Conservation (phyloP, 1,140 invertebrate species). For the Hypothenemus hampei region DNA sequence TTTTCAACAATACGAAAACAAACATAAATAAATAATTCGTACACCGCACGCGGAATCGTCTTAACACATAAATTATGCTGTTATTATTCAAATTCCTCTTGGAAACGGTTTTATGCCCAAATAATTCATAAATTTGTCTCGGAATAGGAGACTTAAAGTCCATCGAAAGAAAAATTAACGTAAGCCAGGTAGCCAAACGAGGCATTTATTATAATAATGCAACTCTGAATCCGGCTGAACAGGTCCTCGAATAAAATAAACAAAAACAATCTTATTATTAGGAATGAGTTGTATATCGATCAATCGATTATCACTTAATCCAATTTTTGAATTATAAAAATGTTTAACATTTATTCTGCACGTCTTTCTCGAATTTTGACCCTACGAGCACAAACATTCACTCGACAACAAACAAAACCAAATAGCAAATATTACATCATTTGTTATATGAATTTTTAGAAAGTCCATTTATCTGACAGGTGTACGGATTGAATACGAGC, state of each 20-base stretch:
- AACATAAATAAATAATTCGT: not conserved
- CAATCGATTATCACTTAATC: no score
- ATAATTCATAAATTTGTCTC: slow-evolving; percentile 27
- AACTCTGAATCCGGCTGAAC: slow-evolving; percentile 13
- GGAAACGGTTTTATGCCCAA: slow-evolving; percentile 19
- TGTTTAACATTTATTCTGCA: not conserved
- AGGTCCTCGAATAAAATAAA: slow-evolving; percentile 18
- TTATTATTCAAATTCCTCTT: slow-evolving; percentile 18
- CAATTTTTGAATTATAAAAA: not conserved
- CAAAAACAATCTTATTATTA: no score
- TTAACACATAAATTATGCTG: slow-evolving; percentile 11
- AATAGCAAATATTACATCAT: slow-evolving; percentile 12
- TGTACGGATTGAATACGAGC: slow-evolving; percentile 8
- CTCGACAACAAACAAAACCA: not conserved
- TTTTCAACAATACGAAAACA: no score
- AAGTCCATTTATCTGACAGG: slow-evolving; percentile 21
- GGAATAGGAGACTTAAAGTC: slow-evolving; percentile 20
- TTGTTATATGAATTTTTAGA: slow-evolving; percentile 20
- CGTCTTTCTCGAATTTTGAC: not conserved
- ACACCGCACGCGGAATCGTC: slow-evolving; percentile 3
- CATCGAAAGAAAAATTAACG: slow-evolving; percentile 19
- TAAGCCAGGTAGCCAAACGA: slow-evolving; percentile 25
- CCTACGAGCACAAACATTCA: not conserved
- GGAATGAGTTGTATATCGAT: no score
- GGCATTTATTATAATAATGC: slow-evolving; percentile 26